phyloP scores from a whole-genome alignment of 1,140 invertebrate species.

The Drosophila pseudoobscura region DNA sequence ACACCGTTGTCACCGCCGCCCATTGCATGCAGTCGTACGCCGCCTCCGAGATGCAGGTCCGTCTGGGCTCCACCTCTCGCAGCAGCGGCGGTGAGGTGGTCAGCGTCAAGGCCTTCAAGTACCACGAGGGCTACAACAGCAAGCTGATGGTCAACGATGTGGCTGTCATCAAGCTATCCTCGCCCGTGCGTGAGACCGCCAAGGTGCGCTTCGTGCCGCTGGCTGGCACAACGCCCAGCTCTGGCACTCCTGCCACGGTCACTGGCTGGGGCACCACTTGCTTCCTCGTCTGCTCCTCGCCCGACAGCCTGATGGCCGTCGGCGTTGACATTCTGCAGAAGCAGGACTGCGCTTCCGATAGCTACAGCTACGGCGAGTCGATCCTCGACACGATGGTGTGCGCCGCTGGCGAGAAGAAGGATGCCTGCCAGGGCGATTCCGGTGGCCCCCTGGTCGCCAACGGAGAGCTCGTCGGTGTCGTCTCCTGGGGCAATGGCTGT shows the following conservation, averaged over 20 bases:
- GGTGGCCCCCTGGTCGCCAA: conserved; percentile 82
- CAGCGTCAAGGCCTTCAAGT: conserved; percentile 48
- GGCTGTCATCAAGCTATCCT: conserved; percentile 83
- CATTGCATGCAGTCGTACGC: conserved; percentile 84
- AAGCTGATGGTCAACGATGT: conserved; percentile 83
- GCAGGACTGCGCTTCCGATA: conserved; percentile 25
- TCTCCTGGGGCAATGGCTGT: conserved; percentile 89
- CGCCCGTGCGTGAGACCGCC: conserved; percentile 49
- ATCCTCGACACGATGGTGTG: conserved; percentile 85
- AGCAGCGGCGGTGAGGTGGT: conserved; percentile 60
- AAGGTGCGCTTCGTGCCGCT: conserved; percentile 43
- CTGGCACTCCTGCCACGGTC: conserved; percentile 63
- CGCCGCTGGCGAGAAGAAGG: conserved; percentile 84
- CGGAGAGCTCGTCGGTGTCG: conserved; percentile 85
- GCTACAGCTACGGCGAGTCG: conserved; percentile 45
- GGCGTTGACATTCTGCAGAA: conserved; percentile 33
- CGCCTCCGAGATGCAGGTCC: conserved; percentile 50
- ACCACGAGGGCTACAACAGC: conserved; percentile 68
- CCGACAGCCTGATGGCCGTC: conserved; percentile 36
- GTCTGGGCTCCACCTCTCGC: conserved; percentile 57
- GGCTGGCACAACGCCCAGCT: conserved; percentile 39
- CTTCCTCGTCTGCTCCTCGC: conserved; percentile 49
- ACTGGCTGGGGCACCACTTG: conserved; percentile 73
- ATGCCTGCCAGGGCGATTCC: conserved; percentile 85
- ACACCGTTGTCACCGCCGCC: conserved; percentile 85